These are phyloP conservation scores for Aphidius ervi DNA, from an alignment of 1,140 invertebrate genomes.

Conservation along the genomic window DNA sequence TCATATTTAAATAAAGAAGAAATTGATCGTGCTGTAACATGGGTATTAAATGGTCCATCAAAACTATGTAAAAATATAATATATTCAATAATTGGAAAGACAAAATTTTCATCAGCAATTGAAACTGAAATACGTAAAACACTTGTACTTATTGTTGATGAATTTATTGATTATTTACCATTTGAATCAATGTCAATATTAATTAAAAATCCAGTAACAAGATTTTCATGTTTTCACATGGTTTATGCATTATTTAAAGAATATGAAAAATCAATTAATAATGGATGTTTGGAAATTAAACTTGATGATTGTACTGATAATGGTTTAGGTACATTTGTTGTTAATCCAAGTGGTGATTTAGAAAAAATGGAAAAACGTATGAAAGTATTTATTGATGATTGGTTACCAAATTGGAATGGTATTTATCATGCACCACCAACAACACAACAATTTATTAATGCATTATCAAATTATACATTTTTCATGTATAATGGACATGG, in stretches of 20 bases:
- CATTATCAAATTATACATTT: slow-evolving; percentile 60
- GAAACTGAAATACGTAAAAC: slow-evolving; percentile 55
- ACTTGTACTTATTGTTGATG: slow-evolving; percentile 63
- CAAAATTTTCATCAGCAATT: slow-evolving; percentile 43
- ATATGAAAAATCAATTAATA: slow-evolving; percentile 33
- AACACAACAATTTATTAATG: slow-evolving; percentile 55
- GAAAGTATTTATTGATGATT: slow-evolving; percentile 59
- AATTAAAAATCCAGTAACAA: slow-evolving; percentile 60
- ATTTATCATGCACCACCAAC: slow-evolving; percentile 57
- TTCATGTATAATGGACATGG: slow-evolving; percentile 77
- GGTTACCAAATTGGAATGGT: slow-evolving; percentile 63
- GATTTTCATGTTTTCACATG: slow-evolving; percentile 72
- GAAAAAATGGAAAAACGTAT: slow-evolving; percentile 65
- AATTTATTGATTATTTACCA: slow-evolving; percentile 69
- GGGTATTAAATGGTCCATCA: slow-evolving; percentile 45
- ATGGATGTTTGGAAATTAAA: neutral
- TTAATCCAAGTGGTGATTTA: slow-evolving; percentile 69
- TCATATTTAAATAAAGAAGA: slow-evolving; percentile 40
- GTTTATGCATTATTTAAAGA: slow-evolving; percentile 62
- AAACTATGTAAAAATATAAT: slow-evolving; percentile 49
- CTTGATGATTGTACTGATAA: slow-evolving; percentile 47
- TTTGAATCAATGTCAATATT: slow-evolving; percentile 70
- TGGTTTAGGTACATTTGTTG: slow-evolving; percentile 54
- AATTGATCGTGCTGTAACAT: slow-evolving; percentile 49
- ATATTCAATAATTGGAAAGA: slow-evolving; percentile 43